Conservation (phyloP, 2,113 vertebrate species). For the Penelope pileata region DNA sequence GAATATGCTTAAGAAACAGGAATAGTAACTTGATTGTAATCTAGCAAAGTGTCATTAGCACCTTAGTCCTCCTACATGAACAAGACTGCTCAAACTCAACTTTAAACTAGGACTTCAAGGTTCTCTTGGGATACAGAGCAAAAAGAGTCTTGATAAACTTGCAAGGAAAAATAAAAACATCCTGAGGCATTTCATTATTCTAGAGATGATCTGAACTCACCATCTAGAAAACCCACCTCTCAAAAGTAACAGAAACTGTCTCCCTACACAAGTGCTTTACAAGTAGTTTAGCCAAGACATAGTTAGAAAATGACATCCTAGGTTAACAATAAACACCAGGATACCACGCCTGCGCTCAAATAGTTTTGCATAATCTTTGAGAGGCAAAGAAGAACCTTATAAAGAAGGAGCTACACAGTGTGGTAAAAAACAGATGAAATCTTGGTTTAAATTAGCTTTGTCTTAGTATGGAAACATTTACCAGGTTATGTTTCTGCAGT, state of each 20-base stretch:
- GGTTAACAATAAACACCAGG: not conserved
- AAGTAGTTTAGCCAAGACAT: not conserved
- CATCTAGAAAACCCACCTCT: not conserved
- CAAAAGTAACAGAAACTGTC: not conserved
- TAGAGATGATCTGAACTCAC: not conserved
- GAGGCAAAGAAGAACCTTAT: not conserved
- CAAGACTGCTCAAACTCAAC: not conserved
- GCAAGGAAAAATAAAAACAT: not conserved
- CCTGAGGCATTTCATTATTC: not conserved
- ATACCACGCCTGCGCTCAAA: not conserved
- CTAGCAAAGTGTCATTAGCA: not conserved
- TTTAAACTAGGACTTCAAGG: not conserved
- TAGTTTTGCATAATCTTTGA: not conserved
- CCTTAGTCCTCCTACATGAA: not conserved
- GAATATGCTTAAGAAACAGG: not conserved
- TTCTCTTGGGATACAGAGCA: not conserved
- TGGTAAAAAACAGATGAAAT: not conserved
- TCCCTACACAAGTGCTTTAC: not conserved
- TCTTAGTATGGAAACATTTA: not conserved
- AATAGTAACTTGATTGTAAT: not conserved
- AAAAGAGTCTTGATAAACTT: not conserved
- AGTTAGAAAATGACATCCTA: not conserved
- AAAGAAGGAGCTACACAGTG: not conserved
- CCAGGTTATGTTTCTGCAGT: not conserved
- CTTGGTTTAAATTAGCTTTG: not conserved